Percentiles rank a stretch among this genome's conserved stretches.
Conservation (phyloP, 2,113 vertebrate species). For the Corvus cornix region DNA sequence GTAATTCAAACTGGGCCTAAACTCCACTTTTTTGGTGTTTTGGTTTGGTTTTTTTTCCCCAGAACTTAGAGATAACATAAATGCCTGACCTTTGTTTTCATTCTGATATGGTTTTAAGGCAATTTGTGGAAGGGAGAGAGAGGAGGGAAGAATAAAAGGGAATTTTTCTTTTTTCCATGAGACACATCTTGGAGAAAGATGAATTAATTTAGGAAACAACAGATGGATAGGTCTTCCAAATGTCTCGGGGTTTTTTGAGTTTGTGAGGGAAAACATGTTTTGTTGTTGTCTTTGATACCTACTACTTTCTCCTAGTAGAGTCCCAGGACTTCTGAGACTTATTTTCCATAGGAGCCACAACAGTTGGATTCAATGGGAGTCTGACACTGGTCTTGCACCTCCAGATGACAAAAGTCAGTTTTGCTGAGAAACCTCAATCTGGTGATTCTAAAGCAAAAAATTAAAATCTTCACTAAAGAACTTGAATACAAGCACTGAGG, state of each 20-base stretch:
- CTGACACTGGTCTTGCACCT: not conserved
- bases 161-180: not conserved
- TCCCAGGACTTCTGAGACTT: not conserved
- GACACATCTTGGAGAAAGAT: not conserved
- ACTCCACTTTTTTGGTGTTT: not conserved
- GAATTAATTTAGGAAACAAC: not conserved
- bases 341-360: not conserved
- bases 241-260: accelerated
- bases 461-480: not conserved
- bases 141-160: not conserved
- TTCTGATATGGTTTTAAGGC: not conserved
- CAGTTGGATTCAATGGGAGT: not conserved
- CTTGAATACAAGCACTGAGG: not conserved
- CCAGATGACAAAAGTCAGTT: not conserved
- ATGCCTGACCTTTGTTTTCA: not conserved
- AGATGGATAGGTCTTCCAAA: slow-evolving; percentile 3
- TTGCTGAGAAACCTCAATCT: not conserved
- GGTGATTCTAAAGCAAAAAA: not conserved
- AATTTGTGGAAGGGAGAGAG: not conserved
- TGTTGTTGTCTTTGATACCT: not conserved
- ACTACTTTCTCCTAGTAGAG: not conserved
- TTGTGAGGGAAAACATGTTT: not conserved
- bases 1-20: not conserved
- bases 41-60: not conserved
- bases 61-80: not conserved